Base-by-base conservation (phyloP, 2,888 invertebrate genomes). In the Vesta saturnalis region DNA sequence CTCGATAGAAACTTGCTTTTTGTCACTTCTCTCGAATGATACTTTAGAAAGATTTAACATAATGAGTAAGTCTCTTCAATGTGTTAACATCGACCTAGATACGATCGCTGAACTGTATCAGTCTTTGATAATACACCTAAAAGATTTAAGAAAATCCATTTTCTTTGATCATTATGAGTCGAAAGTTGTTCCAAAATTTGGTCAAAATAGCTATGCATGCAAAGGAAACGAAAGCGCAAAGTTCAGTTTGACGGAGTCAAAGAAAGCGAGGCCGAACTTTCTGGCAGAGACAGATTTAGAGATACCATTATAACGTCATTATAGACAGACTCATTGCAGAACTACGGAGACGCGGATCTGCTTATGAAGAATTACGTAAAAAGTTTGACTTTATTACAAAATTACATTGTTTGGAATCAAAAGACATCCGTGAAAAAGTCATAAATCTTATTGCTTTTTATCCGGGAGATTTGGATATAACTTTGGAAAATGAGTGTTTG, bases 1-100 rank as follows among this genome's bases (percentile, higher is more conserved):
- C 56, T 56, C 56, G n/a, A 56, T 56, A 30, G 23, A 56, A 56
- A 56, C n/a, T n/a, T n/a, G 56, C 56, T 56, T 56, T 56, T 56
- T 35, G 23, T 10, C 56, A 56, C 56, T 56, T 56, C 56, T 56
- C 30, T 56, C 39, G 58, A 39, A 35, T 18, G 39, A 58, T 15
- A 39, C 14, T 8, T 39, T 58, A n/a, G 15, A 59, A 43, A 59
- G 59, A 19, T 59, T 43, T 22, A 59, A 59, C 23, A 21, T 46
- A 43, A 21, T 47, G n/a, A 59, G 21, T 12, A 59, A 46, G 6
- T 30, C 23, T 56, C 30, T 56, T 30, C 49, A 15, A 30, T 56
- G 23, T 5, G 54, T 21, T 12, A 54, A 19, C 54, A 21, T 54
- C 54, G 14, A 52, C 46, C 16, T 52, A 12, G 55, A 21, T n/a